A percentile compares a stretch with the other conserved stretches of the same genome.
Conservation (phyloP, 2,888 invertebrate species). For the Barypeithes pellucidus region DNA sequence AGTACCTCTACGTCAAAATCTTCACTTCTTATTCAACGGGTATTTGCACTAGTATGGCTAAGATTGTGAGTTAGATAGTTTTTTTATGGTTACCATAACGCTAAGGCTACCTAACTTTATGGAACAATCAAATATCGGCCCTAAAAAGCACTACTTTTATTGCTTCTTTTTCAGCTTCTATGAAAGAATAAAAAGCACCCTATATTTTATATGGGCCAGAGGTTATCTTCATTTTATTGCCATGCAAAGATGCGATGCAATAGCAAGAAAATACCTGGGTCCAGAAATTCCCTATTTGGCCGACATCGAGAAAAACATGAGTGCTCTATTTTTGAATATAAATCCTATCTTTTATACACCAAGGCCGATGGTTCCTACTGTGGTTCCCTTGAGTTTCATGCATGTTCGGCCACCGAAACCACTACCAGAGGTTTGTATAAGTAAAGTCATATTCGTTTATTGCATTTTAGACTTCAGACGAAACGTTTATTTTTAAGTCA, state of each 20-base stretch:
- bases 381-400: slow-evolving; percentile 63
- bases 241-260: slow-evolving; percentile 59
- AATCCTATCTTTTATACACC: slow-evolving; percentile 64
- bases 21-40: too few relatives aligned
- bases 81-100: too few relatives aligned
- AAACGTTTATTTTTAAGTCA: too few relatives aligned
- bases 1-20: too few relatives aligned
- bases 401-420: slow-evolving; percentile 61
- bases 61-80: too few relatives aligned
- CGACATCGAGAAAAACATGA: slow-evolving; percentile 64
- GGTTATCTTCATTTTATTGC: slow-evolving; percentile 58
- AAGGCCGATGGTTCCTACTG: slow-evolving; percentile 64
- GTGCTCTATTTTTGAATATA: slow-evolving; percentile 63
- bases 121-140: too few relatives aligned
- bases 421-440: slow-evolving; percentile 63
- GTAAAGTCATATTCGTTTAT: too few relatives aligned
- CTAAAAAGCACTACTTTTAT: too few relatives aligned
- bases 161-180: slow-evolving; percentile 69
- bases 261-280: slow-evolving; percentile 65
- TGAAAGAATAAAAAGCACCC: slow-evolving; percentile 62
- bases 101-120: too few relatives aligned
- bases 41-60: too few relatives aligned
- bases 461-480: too few relatives aligned
- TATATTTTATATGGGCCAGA: slow-evolving; percentile 61
- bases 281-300: slow-evolving; percentile 63